Evolutionary conservation across 2,888 invertebrate species (phyloP), one percentile per base, ranked within the genome.

Genomic region (Caenorhabditis sp.): DNA sequence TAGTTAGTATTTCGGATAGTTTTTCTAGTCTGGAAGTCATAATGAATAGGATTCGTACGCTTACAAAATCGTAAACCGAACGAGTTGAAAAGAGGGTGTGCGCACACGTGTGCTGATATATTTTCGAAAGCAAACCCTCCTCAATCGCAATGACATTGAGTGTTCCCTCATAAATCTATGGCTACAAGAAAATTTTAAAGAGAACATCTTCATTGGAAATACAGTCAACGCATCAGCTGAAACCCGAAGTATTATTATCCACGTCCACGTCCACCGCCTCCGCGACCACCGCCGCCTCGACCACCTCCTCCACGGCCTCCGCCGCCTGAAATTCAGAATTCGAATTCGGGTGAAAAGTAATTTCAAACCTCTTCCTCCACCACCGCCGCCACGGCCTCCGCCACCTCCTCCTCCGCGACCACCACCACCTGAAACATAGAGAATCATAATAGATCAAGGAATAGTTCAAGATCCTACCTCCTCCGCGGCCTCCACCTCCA

Each of bases 401-500:
- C 75, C 70, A 6, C 70, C 35, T 16, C 70, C 64, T 26, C 77
- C 63, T 31, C 73, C 66, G 1, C 72, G 51, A n/a, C 70, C 47
- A 2, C 73, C 59, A 6, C 80, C 79, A 2, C 70, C 79, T 44
- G 41, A 41, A 38, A 28, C n/a, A 31, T 54, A 41, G 19, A 49
- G n/a, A 68, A 31, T 51, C 14, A 28, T 41, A 7, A 24, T 44
- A 2, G 26, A 31, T 19, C n/a, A n/a, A n/a, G n/a, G 3, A 5
- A n/a, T n/a, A 49, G 19, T 41, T 12, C 0, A 61, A 58, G 49
- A 6, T 24, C 28, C 41, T 35, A 56, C 72, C 73, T 47, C 73
- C 73, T 12, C 64, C n/a, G n/a, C 80, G 59, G 14, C 59, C 47
- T 14, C 77, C 80, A 14, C 82, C n/a, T n/a, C n/a, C 61, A n/a